phyloP scores from a whole-genome alignment of 2,888 invertebrate genomes.

The Pyrrhosoma nymphula region DNA sequence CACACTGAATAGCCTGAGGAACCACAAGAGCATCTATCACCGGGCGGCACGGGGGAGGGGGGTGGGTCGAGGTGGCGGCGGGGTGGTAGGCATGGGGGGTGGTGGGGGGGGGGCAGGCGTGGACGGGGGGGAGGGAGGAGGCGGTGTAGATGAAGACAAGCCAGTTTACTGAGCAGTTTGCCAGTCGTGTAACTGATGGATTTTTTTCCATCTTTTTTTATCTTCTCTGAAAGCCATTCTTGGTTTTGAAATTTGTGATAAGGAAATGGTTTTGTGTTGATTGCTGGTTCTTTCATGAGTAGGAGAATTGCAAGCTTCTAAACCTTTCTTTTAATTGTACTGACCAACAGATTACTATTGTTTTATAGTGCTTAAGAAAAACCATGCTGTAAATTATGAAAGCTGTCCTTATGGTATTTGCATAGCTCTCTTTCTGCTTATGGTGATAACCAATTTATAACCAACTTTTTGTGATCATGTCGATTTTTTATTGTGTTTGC shows the following conservation, averaged over 20 bases:
- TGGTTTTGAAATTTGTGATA: conserved; percentile 55
- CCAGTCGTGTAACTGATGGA: conserved; percentile 28
- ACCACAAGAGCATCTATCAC: conserved; percentile 73
- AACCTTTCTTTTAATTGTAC: conserved; percentile 53
- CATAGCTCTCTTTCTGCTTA: conserved; percentile 48
- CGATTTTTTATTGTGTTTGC: conserved; percentile 18
- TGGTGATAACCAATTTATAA: conserved; percentile 48
- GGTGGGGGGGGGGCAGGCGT: conserved; percentile 59
- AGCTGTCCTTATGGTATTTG: conserved; percentile 42
- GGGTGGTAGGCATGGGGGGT: conserved; percentile 52
- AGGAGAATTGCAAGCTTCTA: conserved; percentile 55
- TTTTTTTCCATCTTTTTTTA: conserved; percentile 45
- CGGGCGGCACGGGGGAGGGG: conserved; percentile 70
- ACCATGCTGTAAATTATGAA: conserved; percentile 46
- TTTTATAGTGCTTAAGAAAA: conserved; percentile 38
- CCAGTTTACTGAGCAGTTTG: conserved; percentile 59
- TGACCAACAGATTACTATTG: conserved; percentile 46
- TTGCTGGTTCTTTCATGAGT: conserved; percentile 46
- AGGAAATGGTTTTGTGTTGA: conserved; percentile 64
- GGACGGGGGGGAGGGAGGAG: neutral
- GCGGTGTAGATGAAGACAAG: conserved; percentile 55
- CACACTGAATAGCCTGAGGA: conserved; percentile 73
- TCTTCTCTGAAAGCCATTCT: conserved; percentile 47
- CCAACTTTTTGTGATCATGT: conserved; percentile 44
- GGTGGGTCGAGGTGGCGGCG: conserved; percentile 69